Conservation (phyloP, 2,888 invertebrate genomes). For the Drosophila mimetica region DNA sequence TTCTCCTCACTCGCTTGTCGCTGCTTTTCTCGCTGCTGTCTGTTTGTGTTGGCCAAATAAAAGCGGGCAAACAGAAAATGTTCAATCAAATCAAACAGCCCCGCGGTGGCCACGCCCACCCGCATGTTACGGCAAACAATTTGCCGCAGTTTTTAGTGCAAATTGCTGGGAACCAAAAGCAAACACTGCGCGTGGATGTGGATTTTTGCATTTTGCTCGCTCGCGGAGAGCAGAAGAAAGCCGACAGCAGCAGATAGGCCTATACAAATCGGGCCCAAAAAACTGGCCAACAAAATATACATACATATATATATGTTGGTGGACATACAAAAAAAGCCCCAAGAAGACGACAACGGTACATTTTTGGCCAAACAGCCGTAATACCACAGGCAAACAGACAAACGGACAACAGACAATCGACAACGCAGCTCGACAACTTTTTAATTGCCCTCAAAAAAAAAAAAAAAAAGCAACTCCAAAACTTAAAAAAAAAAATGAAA, state of each 20-base stretch:
- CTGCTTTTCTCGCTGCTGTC: slow-evolving; percentile 4
- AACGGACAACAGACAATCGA: slow-evolving; percentile 41
- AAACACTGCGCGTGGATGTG: slow-evolving; percentile 6
- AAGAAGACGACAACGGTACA: slow-evolving; percentile 58
- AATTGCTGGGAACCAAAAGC: slow-evolving; percentile 25
- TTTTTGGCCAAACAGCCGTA: slow-evolving; percentile 60
- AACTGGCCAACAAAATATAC: background rate
- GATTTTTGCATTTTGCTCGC: slow-evolving; percentile 6
- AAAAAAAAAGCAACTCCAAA: slow-evolving; percentile 37
- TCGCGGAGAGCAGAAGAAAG: slow-evolving; percentile 20
- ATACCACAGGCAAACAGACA: slow-evolving; percentile 52
- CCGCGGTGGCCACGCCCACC: slow-evolving; percentile 11
- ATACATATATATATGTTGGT: background rate
- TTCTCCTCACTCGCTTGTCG: slow-evolving; percentile 7
- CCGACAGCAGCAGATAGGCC: slow-evolving; percentile 29
- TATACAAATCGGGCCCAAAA: slow-evolving; percentile 22
- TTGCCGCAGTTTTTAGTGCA: slow-evolving; percentile 33
- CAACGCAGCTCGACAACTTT: slow-evolving; percentile 63
- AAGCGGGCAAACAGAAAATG: slow-evolving; percentile 26
- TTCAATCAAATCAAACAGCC: slow-evolving; percentile 31
- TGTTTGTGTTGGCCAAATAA: slow-evolving; percentile 40
- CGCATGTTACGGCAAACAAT: slow-evolving; percentile 6
- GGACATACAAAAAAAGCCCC: slow-evolving; percentile 1
- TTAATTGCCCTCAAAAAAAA: slow-evolving; percentile 68
- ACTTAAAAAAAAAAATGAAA: slow-evolving; percentile 36